Evolutionary conservation across 1,140 invertebrate genomes (phyloP), one percentile per base, ranked within the genome.

Genomic region (Drosophila fuyamai): DNA sequence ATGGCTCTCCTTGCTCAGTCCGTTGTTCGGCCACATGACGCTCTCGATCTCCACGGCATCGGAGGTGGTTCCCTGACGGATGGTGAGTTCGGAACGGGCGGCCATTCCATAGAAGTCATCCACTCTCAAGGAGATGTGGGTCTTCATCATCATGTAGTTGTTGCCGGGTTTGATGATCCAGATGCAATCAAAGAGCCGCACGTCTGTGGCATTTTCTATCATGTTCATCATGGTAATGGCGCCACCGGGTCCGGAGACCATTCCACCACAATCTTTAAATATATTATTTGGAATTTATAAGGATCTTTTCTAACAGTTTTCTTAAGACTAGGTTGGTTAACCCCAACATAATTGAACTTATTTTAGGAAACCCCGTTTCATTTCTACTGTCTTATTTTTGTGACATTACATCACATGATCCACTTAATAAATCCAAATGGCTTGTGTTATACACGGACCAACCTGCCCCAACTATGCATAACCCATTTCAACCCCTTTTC

Each of bases 211-310:
- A 63, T 94, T 94, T 47, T 93, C 93, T 7, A 95, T 94, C 95
- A 96, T 96, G 75, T 96, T 94, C 94, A 96, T 95, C 96, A 96
- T 96, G 8, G 96, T 96, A 27, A 96, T 96, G 10, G 95, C 94
- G 0, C 96, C 96, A 4, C 96, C 96, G 13, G 95, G 93, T 82
- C 96, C 95, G 50, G 95, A 95, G 4, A 96, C 95, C 83, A 95
- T 94, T 53, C 96, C 96, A 14, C 96, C 96, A 74, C 96, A 96
- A 89, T 95, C 95, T 92, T 27, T 0, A 32, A 32, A 32, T 32
- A 7, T 32, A 7, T 32, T 32, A 32, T 32, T 32, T 32, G 8
- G 6, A 32, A 23, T 23, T 32, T 32, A 32, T 6, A 8, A 8
- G 8, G 1, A 32, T 32, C 7, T 32, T 32, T 32, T 32, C 29